Evolutionary conservation across 64 coral and sea anemone genomes (phyloP).

Genomic region (Actinia tenebrosa): DNA sequence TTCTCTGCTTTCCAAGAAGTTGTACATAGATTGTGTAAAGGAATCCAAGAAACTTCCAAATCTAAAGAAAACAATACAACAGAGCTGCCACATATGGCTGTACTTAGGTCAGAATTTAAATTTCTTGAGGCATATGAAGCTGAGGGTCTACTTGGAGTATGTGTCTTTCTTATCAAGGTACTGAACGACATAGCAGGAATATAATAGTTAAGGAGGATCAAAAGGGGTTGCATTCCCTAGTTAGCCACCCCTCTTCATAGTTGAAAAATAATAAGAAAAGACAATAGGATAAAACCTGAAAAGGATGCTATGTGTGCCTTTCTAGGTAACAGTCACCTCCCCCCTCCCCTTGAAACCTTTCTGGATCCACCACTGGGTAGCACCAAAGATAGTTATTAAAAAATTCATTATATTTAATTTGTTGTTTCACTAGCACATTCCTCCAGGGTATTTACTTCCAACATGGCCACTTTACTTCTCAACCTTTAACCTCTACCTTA

Average conservation of each 20-base stretch:
- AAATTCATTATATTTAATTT: neutral
- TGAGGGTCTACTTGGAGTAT: slow-evolving; percentile 83
- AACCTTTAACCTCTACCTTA: slow-evolving; percentile 90
- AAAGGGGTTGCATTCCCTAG: too few relatives aligned
- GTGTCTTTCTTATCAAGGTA: slow-evolving; percentile 98
- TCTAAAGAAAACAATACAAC: slow-evolving; percentile 18
- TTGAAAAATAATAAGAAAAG: too few relatives aligned
- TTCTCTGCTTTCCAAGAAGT: slow-evolving; percentile 86
- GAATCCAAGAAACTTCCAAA: slow-evolving; percentile 43
- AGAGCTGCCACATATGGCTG: slow-evolving; percentile 81
- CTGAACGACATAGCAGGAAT: neutral
- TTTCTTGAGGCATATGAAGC: slow-evolving; percentile 94
- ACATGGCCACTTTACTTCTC: slow-evolving; percentile 97
- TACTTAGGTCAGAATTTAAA: slow-evolving; percentile 78
- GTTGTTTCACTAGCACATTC: slow-evolving; percentile 76
- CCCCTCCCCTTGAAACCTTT: too few relatives aligned
- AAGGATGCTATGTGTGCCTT: too few relatives aligned
- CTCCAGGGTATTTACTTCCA: slow-evolving; percentile 70
- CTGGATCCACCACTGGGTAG: too few relatives aligned
- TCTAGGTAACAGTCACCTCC: too few relatives aligned
- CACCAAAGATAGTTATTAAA: neutral
- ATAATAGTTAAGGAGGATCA: too few relatives aligned
- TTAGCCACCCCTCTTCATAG: too few relatives aligned
- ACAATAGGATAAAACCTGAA: too few relatives aligned
- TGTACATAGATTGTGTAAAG: slow-evolving; percentile 69